These are phyloP conservation scores for Boloria selene DNA, from an alignment of 2,888 invertebrate species.

Conservation along the genomic window DNA sequence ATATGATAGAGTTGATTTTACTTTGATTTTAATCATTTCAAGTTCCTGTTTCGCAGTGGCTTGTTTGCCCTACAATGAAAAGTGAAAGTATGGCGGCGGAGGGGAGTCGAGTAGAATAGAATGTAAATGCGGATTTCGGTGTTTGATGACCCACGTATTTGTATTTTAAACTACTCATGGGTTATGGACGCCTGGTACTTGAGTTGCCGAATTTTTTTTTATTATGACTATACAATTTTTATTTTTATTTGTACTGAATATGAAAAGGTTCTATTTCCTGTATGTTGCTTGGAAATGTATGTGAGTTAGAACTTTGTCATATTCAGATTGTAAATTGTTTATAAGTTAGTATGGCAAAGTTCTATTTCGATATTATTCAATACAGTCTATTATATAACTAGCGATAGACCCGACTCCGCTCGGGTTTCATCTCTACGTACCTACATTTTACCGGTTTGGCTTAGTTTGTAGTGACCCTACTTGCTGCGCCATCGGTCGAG, in stretches of 20 bases:
- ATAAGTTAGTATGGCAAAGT: constrained; percentile 1
- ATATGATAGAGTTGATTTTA: constrained; percentile 37
- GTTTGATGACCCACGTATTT: constrained; percentile 64
- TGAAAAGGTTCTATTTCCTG: constrained; percentile 2
- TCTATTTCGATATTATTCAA: neutral
- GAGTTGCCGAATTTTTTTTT: constrained; percentile 29
- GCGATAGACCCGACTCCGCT: too few species aligned
- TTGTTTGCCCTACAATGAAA: constrained; percentile 76
- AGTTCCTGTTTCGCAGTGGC: constrained; percentile 41
- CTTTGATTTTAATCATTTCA: neutral
- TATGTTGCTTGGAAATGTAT: neutral
- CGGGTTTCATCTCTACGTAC: too few species aligned
- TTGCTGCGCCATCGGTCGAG: too few species aligned
- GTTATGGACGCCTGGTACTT: constrained; percentile 41
- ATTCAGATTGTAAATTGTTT: neutral
- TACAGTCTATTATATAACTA: neutral
- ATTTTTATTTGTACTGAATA: neutral
- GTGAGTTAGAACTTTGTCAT: constrained; percentile 5
- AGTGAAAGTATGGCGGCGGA: constrained; percentile 73
- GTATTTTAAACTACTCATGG: constrained; percentile 28
- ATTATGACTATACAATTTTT: neutral
- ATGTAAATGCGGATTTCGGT: constrained; percentile 73
- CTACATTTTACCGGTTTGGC: too few species aligned
- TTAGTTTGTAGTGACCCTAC: too few species aligned
- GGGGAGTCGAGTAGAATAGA: constrained; percentile 57